phyloP scores from a whole-genome alignment of 37 sponge, comb jelly and placozoan species.

The Mnemiopsis leidyi region DNA sequence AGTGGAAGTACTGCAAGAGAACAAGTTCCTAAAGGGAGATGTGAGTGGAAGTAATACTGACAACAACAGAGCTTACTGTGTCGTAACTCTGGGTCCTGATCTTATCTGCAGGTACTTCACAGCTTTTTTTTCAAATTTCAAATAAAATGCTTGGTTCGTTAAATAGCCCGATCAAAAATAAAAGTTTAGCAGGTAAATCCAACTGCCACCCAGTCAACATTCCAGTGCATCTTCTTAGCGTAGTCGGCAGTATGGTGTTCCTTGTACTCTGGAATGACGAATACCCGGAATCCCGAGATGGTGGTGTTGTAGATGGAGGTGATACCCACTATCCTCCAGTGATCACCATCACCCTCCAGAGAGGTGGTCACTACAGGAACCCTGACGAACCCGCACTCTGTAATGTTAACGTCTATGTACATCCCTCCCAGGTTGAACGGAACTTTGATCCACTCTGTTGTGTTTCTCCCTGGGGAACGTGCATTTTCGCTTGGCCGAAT shows the following conservation, averaged over 20 bases:
- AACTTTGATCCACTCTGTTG: background rate
- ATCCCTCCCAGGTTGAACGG: background rate
- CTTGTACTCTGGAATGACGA: background rate
- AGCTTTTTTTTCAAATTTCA: background rate
- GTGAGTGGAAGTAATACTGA: constrained; percentile 17
- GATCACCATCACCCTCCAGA: background rate
- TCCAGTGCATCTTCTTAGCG: background rate
- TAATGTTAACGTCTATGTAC: background rate
- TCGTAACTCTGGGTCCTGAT: constrained; percentile 21
- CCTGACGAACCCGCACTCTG: background rate
- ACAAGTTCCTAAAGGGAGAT: constrained; percentile 59
- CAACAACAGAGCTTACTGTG: constrained; percentile 31
- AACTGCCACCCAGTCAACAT: background rate
- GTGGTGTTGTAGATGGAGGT: background rate
- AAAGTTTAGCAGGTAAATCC: background rate
- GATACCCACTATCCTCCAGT: background rate
- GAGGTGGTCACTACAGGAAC: background rate
- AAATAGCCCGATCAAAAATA: no score
- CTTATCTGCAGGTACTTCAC: background rate
- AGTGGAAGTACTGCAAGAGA: constrained; percentile 13
- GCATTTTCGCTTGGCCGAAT: background rate
- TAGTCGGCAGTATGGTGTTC: background rate
- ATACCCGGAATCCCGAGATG: background rate
- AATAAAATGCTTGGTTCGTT: background rate
- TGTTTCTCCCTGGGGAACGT: background rate